A percentile compares a stretch with the other conserved stretches of the same genome.
These are phyloP conservation scores for Enoplosus armatus DNA, from an alignment of 2,797 vertebrate species.

Conservation along the genomic window DNA sequence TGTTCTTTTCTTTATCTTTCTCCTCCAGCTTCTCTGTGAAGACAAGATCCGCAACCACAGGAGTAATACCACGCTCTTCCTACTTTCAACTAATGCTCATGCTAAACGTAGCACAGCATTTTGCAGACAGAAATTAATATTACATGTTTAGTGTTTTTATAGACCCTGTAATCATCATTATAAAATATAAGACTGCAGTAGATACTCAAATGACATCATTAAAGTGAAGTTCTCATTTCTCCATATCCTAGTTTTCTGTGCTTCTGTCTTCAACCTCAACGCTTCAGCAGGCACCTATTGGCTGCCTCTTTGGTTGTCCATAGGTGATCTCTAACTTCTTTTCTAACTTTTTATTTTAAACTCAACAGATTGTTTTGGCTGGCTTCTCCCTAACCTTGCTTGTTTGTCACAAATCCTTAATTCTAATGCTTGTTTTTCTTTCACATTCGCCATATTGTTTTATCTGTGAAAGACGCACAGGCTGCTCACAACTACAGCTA, in stretches of 20 bases:
- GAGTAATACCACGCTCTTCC: conserved; percentile 60
- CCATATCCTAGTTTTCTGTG: conserved; percentile 49
- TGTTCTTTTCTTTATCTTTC: conserved; percentile 67
- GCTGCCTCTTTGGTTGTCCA: conserved; percentile 66
- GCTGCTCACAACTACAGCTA: conserved; percentile 66
- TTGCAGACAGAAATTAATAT: conserved; percentile 10
- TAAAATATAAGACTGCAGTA: conserved; percentile 25
- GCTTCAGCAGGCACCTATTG: conserved; percentile 80
- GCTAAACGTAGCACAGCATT: conserved; percentile 27
- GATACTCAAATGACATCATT: conserved; percentile 22
- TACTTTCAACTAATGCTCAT: conserved; percentile 57
- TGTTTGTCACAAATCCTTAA: conserved; percentile 61
- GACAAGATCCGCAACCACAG: conserved; percentile 68
- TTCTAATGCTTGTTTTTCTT: conserved; percentile 64
- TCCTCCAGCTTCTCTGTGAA: conserved; percentile 77
- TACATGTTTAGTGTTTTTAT: conserved; percentile 27
- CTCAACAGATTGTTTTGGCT: conserved; percentile 79
- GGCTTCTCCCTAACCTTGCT: conserved; percentile 76
- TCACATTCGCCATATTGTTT: conserved; percentile 58
- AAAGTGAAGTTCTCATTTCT: conserved; percentile 43
- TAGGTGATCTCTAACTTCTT: conserved; percentile 80
- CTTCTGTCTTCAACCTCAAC: conserved; percentile 60
- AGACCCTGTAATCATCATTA: conserved; percentile 7
- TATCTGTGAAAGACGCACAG: conserved; percentile 43
- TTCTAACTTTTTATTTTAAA: conserved; percentile 77